phyloP scores from a whole-genome alignment of 2,113 vertebrate genomes.

The Cryptomyrus ogoouensis region DNA sequence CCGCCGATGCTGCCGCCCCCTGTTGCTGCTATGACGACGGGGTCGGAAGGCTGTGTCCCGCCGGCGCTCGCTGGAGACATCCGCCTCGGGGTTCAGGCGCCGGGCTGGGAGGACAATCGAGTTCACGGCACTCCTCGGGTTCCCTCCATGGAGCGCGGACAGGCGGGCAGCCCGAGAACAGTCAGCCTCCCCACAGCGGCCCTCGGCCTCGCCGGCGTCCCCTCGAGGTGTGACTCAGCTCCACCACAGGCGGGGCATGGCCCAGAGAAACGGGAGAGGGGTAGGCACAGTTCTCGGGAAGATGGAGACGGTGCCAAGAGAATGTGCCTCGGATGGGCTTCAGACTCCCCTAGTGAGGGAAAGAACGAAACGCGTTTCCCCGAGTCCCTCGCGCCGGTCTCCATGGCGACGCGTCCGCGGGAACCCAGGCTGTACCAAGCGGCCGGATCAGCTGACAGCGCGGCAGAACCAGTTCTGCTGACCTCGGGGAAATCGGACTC shows the following conservation, averaged over 20 bases:
- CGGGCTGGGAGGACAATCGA: slow-evolving; percentile 45
- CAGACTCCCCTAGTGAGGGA: slow-evolving; percentile 32
- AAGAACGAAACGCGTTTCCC: slow-evolving; percentile 33
- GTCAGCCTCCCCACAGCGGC: slow-evolving; percentile 51
- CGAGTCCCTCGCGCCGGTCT: slow-evolving; percentile 40
- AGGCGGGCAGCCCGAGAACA: slow-evolving; percentile 41
- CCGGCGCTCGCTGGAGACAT: slow-evolving; percentile 20
- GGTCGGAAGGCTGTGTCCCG: slow-evolving; percentile 30
- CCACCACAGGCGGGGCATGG: slow-evolving; percentile 43
- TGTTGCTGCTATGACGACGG: slow-evolving; percentile 19
- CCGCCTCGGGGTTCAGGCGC: slow-evolving; percentile 30
- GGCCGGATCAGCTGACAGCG: slow-evolving; percentile 51
- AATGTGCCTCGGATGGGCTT: slow-evolving; percentile 51
- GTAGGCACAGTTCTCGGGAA: slow-evolving; percentile 45
- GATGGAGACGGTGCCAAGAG: slow-evolving; percentile 50
- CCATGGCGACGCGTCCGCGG: slow-evolving; percentile 42
- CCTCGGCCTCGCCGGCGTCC: slow-evolving; percentile 47
- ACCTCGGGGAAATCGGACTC: slow-evolving; percentile 62
- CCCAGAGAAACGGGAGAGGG: slow-evolving; percentile 43
- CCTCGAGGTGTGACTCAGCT: slow-evolving; percentile 56
- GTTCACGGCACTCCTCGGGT: slow-evolving; percentile 50
- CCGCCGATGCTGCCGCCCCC: slow-evolving; percentile 34
- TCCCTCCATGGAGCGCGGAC: slow-evolving; percentile 57
- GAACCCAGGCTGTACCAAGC: slow-evolving; percentile 59
- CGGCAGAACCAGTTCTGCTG: slow-evolving; percentile 60